Evolutionary conservation across 1,140 invertebrate species (phyloP).

Genomic region (Pogonus chalceus): DNA sequence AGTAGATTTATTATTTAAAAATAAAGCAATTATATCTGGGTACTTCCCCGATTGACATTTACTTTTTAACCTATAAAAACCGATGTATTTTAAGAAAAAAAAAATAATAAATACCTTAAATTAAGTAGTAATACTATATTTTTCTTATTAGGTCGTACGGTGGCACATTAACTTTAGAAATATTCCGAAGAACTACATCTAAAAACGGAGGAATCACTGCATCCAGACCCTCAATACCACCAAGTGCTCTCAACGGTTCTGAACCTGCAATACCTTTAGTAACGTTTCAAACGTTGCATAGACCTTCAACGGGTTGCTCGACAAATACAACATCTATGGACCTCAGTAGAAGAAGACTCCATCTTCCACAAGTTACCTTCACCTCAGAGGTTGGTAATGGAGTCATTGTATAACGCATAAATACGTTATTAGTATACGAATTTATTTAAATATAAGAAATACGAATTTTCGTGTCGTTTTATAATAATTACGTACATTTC

Average conservation of each 20-base stretch:
- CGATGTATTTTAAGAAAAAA: too few relatives aligned
- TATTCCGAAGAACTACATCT: slow-evolving; percentile 51
- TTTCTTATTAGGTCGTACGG: slow-evolving; percentile 47
- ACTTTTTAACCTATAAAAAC: too few relatives aligned
- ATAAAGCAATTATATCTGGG: too few relatives aligned
- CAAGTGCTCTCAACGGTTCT: slow-evolving; percentile 24
- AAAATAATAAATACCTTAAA: too few relatives aligned
- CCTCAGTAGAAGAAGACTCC: slow-evolving; percentile 47
- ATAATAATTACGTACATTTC: too few relatives aligned
- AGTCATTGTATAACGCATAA: slow-evolving; percentile 49
- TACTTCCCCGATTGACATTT: too few relatives aligned
- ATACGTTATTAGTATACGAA: too few relatives aligned
- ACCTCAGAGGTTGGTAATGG: slow-evolving; percentile 74
- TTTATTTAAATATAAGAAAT: too few relatives aligned
- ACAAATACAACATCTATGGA: slow-evolving; percentile 42
- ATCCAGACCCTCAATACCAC: slow-evolving; percentile 36
- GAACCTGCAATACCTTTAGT: slow-evolving; percentile 12
- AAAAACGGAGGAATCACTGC: slow-evolving; percentile 35
- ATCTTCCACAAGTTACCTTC: slow-evolving; percentile 71
- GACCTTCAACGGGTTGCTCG: slow-evolving; percentile 46
- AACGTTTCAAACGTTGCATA: slow-evolving; percentile 20
- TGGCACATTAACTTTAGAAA: slow-evolving; percentile 61
- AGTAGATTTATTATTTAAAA: too few relatives aligned
- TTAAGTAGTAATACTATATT: too few relatives aligned
- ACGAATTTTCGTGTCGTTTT: too few relatives aligned